Conservation (phyloP, 2,888 invertebrate genomes). For the Platerodrilus igneus region DNA sequence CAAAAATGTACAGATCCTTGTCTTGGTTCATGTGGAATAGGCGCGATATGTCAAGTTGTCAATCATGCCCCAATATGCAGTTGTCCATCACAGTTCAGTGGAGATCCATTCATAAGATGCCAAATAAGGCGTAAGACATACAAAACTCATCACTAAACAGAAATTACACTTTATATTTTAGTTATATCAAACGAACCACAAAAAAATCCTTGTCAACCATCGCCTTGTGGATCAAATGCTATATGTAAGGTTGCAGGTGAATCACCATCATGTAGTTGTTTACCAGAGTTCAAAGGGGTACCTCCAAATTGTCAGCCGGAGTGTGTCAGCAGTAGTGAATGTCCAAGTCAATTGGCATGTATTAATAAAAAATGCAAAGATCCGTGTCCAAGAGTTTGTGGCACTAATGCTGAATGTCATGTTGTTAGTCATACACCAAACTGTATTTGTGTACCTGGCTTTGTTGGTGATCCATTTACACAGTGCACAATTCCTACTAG, state of each 20-base stretch:
- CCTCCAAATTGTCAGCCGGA: slow-evolving; percentile 70
- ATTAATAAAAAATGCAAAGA: slow-evolving; percentile 70
- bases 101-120: slow-evolving; percentile 75
- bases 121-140: slow-evolving; percentile 47
- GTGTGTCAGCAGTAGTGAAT: slow-evolving; percentile 69
- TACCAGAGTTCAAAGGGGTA: slow-evolving; percentile 57
- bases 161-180: slow-evolving; percentile 23
- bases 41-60: slow-evolving; percentile 66
- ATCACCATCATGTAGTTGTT: slow-evolving; percentile 60
- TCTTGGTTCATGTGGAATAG: slow-evolving; percentile 68
- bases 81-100: slow-evolving; percentile 52
- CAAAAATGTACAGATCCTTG: slow-evolving; percentile 74
- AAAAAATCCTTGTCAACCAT: slow-evolving; percentile 61
- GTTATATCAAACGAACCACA: slow-evolving; percentile 32
- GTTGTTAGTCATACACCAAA: slow-evolving; percentile 68
- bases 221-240: slow-evolving; percentile 67
- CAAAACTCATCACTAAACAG: neutral
- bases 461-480: slow-evolving; percentile 61
- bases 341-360: slow-evolving; percentile 65
- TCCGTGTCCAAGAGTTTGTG: slow-evolving; percentile 73
- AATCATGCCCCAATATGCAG: slow-evolving; percentile 67
- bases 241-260: slow-evolving; percentile 53
- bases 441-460: slow-evolving; percentile 59
- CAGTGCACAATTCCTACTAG: slow-evolving; percentile 51
- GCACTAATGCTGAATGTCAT: slow-evolving; percentile 65